Conservation (phyloP, 2,113 vertebrate genomes). For the Trogon melanurus region DNA sequence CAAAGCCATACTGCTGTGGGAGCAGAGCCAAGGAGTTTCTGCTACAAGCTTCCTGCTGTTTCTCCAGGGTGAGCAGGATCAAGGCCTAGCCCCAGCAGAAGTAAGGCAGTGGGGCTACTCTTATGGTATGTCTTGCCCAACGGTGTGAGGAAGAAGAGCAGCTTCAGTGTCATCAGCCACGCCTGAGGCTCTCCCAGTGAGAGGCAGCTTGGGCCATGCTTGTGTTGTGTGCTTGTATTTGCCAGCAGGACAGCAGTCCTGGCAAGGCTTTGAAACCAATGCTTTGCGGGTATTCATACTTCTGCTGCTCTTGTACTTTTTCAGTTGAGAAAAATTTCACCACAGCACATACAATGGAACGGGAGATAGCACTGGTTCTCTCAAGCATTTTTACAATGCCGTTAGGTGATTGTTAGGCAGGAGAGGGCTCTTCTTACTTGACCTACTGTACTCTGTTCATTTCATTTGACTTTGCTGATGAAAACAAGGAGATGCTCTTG, state of each 20-base stretch:
- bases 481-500: not conserved
- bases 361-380: not conserved
- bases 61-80: not conserved
- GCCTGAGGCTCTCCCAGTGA: not conserved
- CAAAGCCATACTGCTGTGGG: not conserved
- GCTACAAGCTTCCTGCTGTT: not conserved
- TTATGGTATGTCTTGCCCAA: not conserved
- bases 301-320: not conserved
- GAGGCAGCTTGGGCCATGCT: not conserved
- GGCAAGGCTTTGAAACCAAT: not conserved
- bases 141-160: not conserved
- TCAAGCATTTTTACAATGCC: not conserved
- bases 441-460: not conserved
- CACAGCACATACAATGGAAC: rapidly evolving
- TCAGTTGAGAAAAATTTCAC: rapidly evolving
- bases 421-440: not conserved
- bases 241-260: not conserved
- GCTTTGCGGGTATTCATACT: not conserved
- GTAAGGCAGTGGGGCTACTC: not conserved
- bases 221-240: not conserved
- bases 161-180: not conserved
- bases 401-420: not conserved
- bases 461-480: not conserved
- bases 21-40: not conserved
- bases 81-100: not conserved